Base-by-base conservation (phyloP, 1,140 invertebrate species). In the Tetramorium simillimum region DNA sequence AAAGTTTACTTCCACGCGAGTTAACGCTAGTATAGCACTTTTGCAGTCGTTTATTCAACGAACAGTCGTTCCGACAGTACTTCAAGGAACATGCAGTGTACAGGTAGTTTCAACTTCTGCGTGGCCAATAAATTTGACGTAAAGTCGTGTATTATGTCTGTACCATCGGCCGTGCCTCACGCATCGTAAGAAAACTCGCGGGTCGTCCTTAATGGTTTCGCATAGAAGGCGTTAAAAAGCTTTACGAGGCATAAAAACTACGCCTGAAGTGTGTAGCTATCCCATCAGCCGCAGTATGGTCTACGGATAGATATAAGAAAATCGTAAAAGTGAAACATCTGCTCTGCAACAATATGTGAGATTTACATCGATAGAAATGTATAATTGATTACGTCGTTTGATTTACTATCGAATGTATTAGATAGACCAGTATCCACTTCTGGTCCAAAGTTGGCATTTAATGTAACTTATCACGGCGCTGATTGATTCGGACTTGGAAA, bases 241-340 rank as follows among this genome's bases (percentile, higher is more conserved):
- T 90, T 90, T 90, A 90, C 76, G 89, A 33, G 56, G 53, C 65
- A 67, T 90, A 90, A 90, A 90, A 90, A 86, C 40, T 40, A 24
- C 37, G n/a, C 5, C 24, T 53, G 53, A 21, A 43, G 77, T 69
- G 58, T 14, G 12, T 65, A 77, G 37, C 86, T 73, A 40, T 40
- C 18, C n/a, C 49, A 51, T 40, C 46, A 51, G 46, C 65, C 33
- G n/a, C 28, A 7, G 12, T 69, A 46, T 21, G 33, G 16, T 56
- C 5, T 24, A 40, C 9, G 43, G 28, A 43, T 16, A 51, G 63
- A 80, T 53, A n/a, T 80, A 40, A 56, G 46, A 43, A 40, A 24
- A 4, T 80, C 9, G 4, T 33, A 65, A 37, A 33, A 16, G 24
- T 5, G 53, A 65, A 14, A 18, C 43, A 37, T 69, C 14, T 4